phyloP scores from a whole-genome alignment of 2,113 vertebrate species.

The Acrocephalus arundinaceus region DNA sequence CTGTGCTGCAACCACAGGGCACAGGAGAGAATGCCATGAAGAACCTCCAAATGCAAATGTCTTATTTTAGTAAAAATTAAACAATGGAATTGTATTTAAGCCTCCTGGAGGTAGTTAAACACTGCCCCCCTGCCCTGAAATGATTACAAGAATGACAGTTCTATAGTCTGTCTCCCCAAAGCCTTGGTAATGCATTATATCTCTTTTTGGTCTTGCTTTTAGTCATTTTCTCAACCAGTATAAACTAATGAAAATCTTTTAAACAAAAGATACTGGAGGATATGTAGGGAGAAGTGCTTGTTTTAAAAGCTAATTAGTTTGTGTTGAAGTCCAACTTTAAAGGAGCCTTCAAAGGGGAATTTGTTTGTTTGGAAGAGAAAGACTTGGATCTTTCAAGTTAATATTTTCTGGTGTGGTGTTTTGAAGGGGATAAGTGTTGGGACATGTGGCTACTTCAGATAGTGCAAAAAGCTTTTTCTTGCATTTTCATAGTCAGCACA shows the following conservation, averaged over 20 bases:
- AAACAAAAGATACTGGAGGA: neutral
- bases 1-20: neutral
- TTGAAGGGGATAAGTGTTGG: neutral
- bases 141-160: neutral
- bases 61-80: neutral
- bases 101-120: neutral
- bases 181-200: neutral
- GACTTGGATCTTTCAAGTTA: neutral
- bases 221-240: neutral
- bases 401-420: neutral
- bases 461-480: neutral
- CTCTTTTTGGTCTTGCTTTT: neutral
- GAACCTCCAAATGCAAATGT: neutral
- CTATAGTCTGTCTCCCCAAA: neutral
- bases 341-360: neutral
- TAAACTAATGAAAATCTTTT: neutral
- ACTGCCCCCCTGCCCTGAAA: neutral
- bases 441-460: neutral
- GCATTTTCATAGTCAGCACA: neutral
- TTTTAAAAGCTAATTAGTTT: neutral
- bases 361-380: neutral
- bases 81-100: neutral
- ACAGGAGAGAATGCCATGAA: neutral
- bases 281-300: neutral
- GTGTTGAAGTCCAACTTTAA: neutral